These are phyloP conservation scores for Paramormyrops kingsleyae DNA, from an alignment of 2,113 vertebrate species.

Conservation along the genomic window DNA sequence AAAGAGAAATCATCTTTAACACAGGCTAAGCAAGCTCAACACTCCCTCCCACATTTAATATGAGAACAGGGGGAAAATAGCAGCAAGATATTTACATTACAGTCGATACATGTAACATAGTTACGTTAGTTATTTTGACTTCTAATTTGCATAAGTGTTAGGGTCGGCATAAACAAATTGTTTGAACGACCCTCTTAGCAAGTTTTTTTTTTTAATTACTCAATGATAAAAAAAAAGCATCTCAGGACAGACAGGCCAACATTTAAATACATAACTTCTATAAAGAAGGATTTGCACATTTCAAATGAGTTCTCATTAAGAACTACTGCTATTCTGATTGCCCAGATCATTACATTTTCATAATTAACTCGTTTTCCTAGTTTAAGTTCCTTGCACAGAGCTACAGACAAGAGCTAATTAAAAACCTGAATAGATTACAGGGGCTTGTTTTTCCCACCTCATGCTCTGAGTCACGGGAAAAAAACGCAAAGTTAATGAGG, in stretches of 20 bases:
- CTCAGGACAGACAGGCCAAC: not conserved
- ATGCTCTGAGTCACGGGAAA: not conserved
- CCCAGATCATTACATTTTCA: conserved; percentile 19
- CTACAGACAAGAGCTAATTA: conserved; percentile 18
- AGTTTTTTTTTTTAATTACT: not conserved
- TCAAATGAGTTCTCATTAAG: conserved; percentile 20
- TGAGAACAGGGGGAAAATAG: not conserved
- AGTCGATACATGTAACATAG: not conserved
- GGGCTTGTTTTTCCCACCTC: not conserved
- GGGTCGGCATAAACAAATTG: not conserved
- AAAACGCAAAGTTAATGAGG: conserved; percentile 8
- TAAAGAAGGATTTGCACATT: conserved; percentile 14
- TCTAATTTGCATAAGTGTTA: not conserved
- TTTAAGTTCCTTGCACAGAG: conserved; percentile 19
- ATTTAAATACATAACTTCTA: conserved; percentile 12
- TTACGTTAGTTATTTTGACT: not conserved
- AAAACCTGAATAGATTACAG: conserved; percentile 23
- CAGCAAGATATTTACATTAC: not conserved
- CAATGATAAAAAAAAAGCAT: not conserved
- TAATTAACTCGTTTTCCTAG: conserved; percentile 24
- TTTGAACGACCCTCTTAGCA: not conserved
- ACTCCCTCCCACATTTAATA: not conserved
- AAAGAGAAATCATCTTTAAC: conserved; percentile 5
- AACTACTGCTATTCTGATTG: conserved; percentile 11
- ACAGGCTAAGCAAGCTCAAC: not conserved